Evolutionary conservation across 2,888 invertebrate genomes (phyloP).

Genomic region (Drosophila anceps): DNA sequence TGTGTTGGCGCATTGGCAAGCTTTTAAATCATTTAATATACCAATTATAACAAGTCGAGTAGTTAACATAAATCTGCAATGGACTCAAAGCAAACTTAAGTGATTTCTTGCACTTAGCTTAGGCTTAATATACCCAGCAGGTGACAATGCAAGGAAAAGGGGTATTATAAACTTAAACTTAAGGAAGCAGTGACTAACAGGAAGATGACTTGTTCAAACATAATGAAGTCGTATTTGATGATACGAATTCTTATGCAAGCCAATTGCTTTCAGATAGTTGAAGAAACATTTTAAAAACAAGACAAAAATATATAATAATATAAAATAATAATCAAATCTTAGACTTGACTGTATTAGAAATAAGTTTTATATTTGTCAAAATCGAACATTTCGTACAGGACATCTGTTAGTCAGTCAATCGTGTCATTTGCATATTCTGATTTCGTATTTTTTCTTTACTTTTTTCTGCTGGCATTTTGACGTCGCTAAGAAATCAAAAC

Average conservation of each 20-base stretch:
- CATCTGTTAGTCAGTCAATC: conserved; percentile 8
- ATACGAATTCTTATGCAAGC: too few relatives aligned
- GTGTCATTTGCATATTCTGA: neutral
- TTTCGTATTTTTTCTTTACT: conserved; percentile 21
- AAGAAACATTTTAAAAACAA: too few relatives aligned
- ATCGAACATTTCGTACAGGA: neutral
- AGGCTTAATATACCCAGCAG: conserved; percentile 25
- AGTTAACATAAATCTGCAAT: conserved; percentile 83
- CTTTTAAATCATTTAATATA: conserved; percentile 85
- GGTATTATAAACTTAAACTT: neutral
- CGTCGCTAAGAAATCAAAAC: conserved; percentile 78
- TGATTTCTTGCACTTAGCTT: conserved; percentile 68
- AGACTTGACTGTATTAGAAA: neutral
- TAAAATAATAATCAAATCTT: neutral
- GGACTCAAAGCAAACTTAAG: conserved; percentile 68
- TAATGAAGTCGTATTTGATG: neutral
- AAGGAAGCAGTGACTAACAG: neutral
- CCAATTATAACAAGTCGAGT: conserved; percentile 85
- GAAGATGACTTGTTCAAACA: neutral
- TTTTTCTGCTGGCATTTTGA: conserved; percentile 37
- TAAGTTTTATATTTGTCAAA: neutral
- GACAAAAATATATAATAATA: too few relatives aligned
- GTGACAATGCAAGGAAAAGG: too few relatives aligned
- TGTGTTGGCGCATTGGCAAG: conserved; percentile 75
- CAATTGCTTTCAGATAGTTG: too few relatives aligned